Base-by-base conservation (phyloP, 2,113 vertebrate species). In the Verasper variegatus region DNA sequence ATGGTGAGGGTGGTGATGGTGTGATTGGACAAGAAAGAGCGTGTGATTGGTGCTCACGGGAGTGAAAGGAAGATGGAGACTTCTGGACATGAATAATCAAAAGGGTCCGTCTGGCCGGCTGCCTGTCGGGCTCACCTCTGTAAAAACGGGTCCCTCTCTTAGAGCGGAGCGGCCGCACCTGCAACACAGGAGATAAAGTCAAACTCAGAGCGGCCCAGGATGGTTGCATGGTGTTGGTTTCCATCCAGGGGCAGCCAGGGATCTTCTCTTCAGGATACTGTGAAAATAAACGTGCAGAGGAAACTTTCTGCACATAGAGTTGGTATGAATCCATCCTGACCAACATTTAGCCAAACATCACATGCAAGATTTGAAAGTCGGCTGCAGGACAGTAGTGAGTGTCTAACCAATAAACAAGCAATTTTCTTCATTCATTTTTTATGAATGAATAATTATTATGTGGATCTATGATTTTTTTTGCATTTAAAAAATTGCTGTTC, bases 131-230 rank as follows among this genome's bases (percentile, higher is more conserved):
- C 93, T 93, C 87, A 94, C 93, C 92, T 93, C 85, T 85, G 71
- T 86, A 92, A 84, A 87, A 92, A 49, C 93, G 92, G 59, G 90
- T 89, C 12, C 93, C 93, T 91, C 93, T 88, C 82, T 90, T 92
- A 27, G 78, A 55, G 52, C 93, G 92, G 8, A 71, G 61, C 45
- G 85, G 86, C 68, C 76, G 60, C 51, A 84, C 86, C 93, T 94
- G 87, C 42, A 84, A 81, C 1, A 74, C 27, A 52, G 60, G 51
- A 35, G 4, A 62, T 0, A 26, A 4, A 2, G 17, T 73, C 40
- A 63, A 64, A 67, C 74, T 64, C 45, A 24, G 26, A 66, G 61
- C 49, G 47, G 63, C 60, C 26, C 54, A 8, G 6, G 35, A 26
- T 45, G 47, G 72, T 49, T 55, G 51, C 49, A 69, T 0, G 47